Base-by-base conservation (phyloP, 2,797 vertebrate genomes). In the Sardinella longiceps region DNA sequence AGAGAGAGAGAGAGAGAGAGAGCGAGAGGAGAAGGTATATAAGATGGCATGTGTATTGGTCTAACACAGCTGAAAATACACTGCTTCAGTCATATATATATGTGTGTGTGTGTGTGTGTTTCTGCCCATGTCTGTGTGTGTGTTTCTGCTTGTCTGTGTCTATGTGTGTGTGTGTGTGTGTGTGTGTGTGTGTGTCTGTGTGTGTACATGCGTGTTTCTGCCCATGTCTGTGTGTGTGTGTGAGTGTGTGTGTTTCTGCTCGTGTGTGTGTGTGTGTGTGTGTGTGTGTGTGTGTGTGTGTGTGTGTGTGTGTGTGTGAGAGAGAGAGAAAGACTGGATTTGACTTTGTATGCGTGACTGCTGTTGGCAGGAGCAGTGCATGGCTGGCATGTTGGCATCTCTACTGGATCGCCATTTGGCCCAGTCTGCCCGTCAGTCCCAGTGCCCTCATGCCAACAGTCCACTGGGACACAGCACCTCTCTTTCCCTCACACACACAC, bases 381-480 rank as follows among this genome's bases (percentile, higher is more conserved):
- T 86, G 30, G 80, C 33, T 83, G 48, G 82, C 45, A 70, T 86
- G 77, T 83, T 84, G 85, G 85, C 82, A 81, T 66, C n/a, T 20
- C 7, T 63, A 10, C 56, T 80, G 58, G 83, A 63, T 81, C 23
- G 43, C 82, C 83, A 84, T 84, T 50, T 70, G 48, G 66, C 45
- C 45, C 82, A 53, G 81, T 53, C 58, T 53, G 85, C 81, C 70
- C 23, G 70, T 3, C 70, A 77, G 33, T 37, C 11, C 70, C 37
- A 39, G 15, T 43, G 87, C 81, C 85, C 51, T 87, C 0, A 28
- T 92, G 91, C 91, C 92, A 93, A 91, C 89, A 92, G 90, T 91
- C 89, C 87, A 89, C 82, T 86, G 84, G 92, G 91, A 93, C 92
- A 91, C 93, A 94, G 77, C 91, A 90, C 90, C 90, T 90, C 28